phyloP scores from a whole-genome alignment of 35 echinoderm and acorn worm genomes.

The Holothuria glaberrima region DNA sequence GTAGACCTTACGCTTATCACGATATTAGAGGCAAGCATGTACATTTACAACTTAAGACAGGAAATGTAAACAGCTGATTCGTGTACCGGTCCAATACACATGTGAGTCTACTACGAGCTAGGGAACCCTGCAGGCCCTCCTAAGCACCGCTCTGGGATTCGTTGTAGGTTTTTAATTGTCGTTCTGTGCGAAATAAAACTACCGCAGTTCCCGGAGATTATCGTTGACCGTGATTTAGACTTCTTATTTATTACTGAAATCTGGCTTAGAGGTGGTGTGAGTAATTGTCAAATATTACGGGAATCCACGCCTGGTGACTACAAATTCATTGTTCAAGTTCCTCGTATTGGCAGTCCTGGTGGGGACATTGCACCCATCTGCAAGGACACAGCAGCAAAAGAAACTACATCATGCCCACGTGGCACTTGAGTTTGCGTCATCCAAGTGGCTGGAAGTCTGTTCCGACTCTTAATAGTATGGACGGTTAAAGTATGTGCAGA shows the following conservation, averaged over 20 bases:
- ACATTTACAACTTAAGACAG: too few relatives aligned
- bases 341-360: neutral
- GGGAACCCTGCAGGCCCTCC: too few relatives aligned
- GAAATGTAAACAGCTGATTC: too few relatives aligned
- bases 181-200: constrained; percentile 17
- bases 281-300: neutral
- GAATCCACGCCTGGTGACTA: constrained; percentile 11
- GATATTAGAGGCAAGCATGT: too few relatives aligned
- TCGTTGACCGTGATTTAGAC: neutral
- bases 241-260: constrained; percentile 22
- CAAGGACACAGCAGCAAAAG: too few relatives aligned
- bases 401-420: neutral
- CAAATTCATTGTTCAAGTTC: neutral
- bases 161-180: neutral
- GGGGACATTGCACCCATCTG: too few relatives aligned
- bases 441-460: constrained; percentile 8
- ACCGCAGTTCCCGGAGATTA: neutral
- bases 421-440: neutral
- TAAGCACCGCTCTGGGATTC: neutral
- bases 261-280: constrained; percentile 22
- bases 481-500: too few relatives aligned
- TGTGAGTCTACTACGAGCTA: too few relatives aligned
- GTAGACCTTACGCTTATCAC: too few relatives aligned
- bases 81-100: too few relatives aligned
- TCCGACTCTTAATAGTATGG: too few relatives aligned